phyloP scores from a whole-genome alignment of 1,140 invertebrate genomes.

The Maniola jurtina region DNA sequence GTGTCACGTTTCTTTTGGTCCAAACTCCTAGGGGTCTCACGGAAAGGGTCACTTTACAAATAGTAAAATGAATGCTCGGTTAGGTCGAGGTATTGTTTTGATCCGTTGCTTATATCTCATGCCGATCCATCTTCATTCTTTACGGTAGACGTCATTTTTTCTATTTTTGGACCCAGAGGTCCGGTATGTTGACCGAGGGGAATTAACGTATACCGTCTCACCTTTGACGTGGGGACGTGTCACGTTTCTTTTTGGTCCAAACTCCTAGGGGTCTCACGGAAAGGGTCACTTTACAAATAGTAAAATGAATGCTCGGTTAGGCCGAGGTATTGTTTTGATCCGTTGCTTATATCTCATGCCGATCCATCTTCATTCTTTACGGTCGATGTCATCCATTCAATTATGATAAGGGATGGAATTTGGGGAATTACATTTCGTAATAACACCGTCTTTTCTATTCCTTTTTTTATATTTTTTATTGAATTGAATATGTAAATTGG shows the following conservation, averaged over 20 bases:
- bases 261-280: slow-evolving; percentile 22
- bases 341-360: slow-evolving; percentile 22
- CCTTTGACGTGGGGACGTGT: no score
- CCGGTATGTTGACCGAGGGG: no score
- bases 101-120: slow-evolving; percentile 28
- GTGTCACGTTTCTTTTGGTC: slow-evolving; percentile 14
- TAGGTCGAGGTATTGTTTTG: slow-evolving; percentile 42
- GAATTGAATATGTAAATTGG: slow-evolving; percentile 14
- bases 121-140: slow-evolving; percentile 38
- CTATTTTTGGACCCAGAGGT: no score
- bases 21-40: slow-evolving; percentile 15
- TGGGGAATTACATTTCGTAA: slow-evolving; percentile 34
- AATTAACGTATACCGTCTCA: no score
- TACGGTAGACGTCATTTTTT: slow-evolving; percentile 34
- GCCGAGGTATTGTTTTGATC: slow-evolving; percentile 43
- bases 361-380: slow-evolving; percentile 39
- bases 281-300: slow-evolving; percentile 45
- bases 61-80: slow-evolving; percentile 34
- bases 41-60: slow-evolving; percentile 45
- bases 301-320: slow-evolving; percentile 33
- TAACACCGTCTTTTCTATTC: slow-evolving; percentile 19
- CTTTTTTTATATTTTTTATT: slow-evolving; percentile 23
- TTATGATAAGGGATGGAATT: slow-evolving; percentile 43
- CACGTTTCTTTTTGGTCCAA: slow-evolving; percentile 17
- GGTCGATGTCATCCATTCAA: slow-evolving; percentile 35